Conservation (phyloP, 2,113 vertebrate genomes). For the Paradisaea rubra region DNA sequence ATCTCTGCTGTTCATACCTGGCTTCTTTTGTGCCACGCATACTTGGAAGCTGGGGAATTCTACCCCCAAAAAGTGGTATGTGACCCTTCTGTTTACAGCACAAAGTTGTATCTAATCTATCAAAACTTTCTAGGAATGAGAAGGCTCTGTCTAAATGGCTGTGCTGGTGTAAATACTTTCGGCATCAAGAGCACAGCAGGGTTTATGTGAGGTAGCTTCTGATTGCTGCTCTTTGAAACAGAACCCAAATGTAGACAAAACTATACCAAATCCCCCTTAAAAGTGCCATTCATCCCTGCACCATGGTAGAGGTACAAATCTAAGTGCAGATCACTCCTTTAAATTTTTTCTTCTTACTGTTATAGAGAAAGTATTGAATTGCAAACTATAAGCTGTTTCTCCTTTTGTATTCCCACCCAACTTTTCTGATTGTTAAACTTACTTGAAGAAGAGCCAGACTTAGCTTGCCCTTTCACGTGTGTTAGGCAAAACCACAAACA, state of each 20-base stretch:
- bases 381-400: background rate
- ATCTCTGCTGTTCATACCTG: background rate
- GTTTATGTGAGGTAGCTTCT: background rate
- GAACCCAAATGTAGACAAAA: background rate
- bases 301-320: background rate
- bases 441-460: slow-evolving; percentile 9
- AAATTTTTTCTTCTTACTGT: background rate
- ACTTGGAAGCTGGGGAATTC: background rate
- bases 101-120: background rate
- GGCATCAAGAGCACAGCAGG: background rate
- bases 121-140: slow-evolving; percentile 42
- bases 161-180: background rate
- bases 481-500: slow-evolving; percentile 42
- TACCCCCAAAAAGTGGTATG: background rate
- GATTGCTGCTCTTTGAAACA: background rate
- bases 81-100: background rate
- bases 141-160: background rate
- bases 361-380: background rate
- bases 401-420: background rate
- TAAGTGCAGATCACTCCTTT: background rate
- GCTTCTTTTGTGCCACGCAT: background rate
- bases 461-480: slow-evolving; percentile 1
- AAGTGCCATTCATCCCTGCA: background rate
- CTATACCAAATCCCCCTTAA: rapidly evolving
- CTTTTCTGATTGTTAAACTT: slow-evolving; percentile 1